Percentiles rank a stretch among this genome's conserved stretches.
These are phyloP conservation scores for Exephanes ischioxanthus DNA, from an alignment of 2,888 invertebrate species.

Conservation along the genomic window DNA sequence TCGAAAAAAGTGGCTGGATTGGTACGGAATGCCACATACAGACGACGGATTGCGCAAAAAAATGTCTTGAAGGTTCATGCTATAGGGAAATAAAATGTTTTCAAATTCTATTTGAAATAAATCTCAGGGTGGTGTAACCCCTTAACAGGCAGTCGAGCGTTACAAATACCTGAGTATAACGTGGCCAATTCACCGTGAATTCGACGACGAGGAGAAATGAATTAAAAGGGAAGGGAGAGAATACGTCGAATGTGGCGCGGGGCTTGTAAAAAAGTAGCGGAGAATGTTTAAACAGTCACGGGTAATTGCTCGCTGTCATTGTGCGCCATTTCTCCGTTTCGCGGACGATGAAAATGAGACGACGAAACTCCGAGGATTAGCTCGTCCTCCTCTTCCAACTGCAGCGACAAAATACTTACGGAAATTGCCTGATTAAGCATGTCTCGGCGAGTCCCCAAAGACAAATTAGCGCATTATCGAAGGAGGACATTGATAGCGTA, in stretches of 20 bases:
- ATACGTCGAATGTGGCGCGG: neutral
- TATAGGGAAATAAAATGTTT: too few relatives aligned
- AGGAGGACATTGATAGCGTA: constrained; percentile 52
- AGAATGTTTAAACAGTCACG: constrained; percentile 76
- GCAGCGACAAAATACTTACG: constrained; percentile 52
- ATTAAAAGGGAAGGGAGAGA: constrained; percentile 9
- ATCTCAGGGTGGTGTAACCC: too few relatives aligned
- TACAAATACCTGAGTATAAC: neutral
- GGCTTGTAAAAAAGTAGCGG: constrained; percentile 45
- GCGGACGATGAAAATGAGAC: constrained; percentile 54
- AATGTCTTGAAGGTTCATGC: too few relatives aligned
- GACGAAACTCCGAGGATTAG: constrained; percentile 44
- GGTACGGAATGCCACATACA: too few relatives aligned
- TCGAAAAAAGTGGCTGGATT: too few relatives aligned
- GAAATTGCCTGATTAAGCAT: constrained; percentile 66
- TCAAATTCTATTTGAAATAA: too few relatives aligned
- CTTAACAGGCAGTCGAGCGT: too few relatives aligned
- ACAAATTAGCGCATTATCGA: constrained; percentile 66
- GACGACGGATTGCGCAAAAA: too few relatives aligned
- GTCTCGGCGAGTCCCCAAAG: constrained; percentile 59
- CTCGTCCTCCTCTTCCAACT: constrained; percentile 52
- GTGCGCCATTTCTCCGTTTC: constrained; percentile 77
- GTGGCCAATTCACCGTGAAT: constrained; percentile 17
- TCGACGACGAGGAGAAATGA: constrained; percentile 22
- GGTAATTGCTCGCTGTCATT: constrained; percentile 80